Evolutionary conservation across 2,888 invertebrate species (phyloP), one percentile per base, ranked within the genome.

Genomic region (Suillia variegata): DNA sequence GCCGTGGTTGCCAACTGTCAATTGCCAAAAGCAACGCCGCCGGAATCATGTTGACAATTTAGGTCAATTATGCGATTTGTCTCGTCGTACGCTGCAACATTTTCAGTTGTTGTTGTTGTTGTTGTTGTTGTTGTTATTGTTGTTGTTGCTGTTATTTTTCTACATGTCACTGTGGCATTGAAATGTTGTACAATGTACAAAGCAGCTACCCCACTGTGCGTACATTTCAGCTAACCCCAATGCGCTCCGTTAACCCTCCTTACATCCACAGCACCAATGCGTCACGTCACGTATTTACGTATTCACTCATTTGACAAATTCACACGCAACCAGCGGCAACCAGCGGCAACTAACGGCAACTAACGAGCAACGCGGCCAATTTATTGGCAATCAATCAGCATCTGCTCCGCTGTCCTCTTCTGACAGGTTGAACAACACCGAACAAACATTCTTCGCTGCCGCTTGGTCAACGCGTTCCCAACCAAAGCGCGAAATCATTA

Each of bases 291-390:
- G 64, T 74, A 73, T 70, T 74, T 74, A n/a, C n/a, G n/a, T n/a
- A n/a, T n/a, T n/a, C n/a, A n/a, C n/a, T n/a, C n/a, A 74, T 74
- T 74, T 74, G 75, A 70, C 73, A 71, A 72, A 73, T 73, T 74
- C 72, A 67, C 70, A 74, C 70, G 48, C n/a, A n/a, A n/a, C n/a
- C n/a, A n/a, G n/a, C n/a, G n/a, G n/a, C n/a, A n/a, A n/a, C n/a
- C n/a, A n/a, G n/a, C n/a, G n/a, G n/a, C n/a, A n/a, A n/a, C n/a
- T n/a, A n/a, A n/a, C 64, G 62, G 66, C 56, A 42, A 56, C 70
- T 73, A 74, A 70, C 66, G 68, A 73, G 69, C 71, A 70, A 69
- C 71, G n/a, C n/a, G 70, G 67, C 64, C 65, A 65, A 61, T 57
- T 67, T 64, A 67, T 67, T 59, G 67, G 67, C 72, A 73, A 78